phyloP scores from a whole-genome alignment of 2,888 invertebrate species.

The Limenitis camilla region DNA sequence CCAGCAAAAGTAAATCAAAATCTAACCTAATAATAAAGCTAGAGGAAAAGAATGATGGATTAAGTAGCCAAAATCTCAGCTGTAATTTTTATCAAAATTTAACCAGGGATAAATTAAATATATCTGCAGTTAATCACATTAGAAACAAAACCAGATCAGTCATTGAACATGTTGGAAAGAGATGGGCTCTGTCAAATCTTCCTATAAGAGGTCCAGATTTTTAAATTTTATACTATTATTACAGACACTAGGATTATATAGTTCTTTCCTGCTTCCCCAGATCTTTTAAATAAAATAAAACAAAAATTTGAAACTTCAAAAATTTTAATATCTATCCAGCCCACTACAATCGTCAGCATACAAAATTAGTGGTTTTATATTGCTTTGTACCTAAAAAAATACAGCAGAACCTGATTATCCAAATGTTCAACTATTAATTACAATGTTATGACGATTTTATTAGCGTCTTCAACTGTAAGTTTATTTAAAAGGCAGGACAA shows the following conservation, averaged over 20 bases:
- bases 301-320: conserved; percentile 34
- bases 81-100: not conserved
- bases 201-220: conserved; percentile 54
- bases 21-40: conserved; percentile 5
- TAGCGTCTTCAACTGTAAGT: too few species aligned
- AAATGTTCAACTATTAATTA: too few species aligned
- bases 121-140: not conserved
- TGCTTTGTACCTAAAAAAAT: conserved; percentile 51
- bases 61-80: not conserved
- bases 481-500: too few species aligned
- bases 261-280: not conserved
- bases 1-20: conserved; percentile 7
- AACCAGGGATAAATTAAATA: not conserved
- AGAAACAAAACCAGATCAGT: not conserved
- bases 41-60: not conserved
- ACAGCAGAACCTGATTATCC: conserved; percentile 29
- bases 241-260: not conserved
- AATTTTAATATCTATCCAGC: conserved; percentile 50
- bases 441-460: too few species aligned
- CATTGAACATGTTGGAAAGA: conserved; percentile 28
- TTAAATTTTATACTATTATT: conserved; percentile 25
- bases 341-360: conserved; percentile 47
- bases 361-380: conserved; percentile 47
- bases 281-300: conserved; percentile 24
- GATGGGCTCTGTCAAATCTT: conserved; percentile 48